These are phyloP conservation scores for Thunnus maccoyii DNA, from an alignment of 2,113 vertebrate genomes.

Conservation along the genomic window DNA sequence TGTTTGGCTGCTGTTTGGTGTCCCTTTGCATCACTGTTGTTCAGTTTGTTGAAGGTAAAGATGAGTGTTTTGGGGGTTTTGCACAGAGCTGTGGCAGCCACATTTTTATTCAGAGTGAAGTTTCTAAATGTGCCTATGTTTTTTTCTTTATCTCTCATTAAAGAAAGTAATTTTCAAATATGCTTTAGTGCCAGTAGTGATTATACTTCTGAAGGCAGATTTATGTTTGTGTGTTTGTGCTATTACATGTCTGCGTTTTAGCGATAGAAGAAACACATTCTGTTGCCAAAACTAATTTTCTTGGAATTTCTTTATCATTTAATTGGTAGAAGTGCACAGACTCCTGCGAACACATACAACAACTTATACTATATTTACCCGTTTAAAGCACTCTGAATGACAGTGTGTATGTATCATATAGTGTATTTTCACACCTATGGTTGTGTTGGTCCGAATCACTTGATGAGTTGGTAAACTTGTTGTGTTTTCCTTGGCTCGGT, in stretches of 20 bases:
- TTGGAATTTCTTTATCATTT: conserved; percentile 37
- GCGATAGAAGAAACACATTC: conserved; percentile 10
- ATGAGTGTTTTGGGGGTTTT: background rate
- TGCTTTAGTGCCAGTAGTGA: background rate
- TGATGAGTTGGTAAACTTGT: too few species aligned
- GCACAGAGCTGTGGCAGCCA: background rate
- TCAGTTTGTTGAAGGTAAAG: background rate
- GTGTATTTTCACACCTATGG: background rate
- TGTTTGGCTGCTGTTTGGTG: background rate
- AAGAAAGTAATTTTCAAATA: background rate
- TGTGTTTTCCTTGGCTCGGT: too few species aligned
- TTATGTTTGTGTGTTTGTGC: conserved; percentile 9
- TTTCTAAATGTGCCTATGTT: background rate
- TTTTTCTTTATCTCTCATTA: conserved; percentile 17
- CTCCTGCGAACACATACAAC: background rate
- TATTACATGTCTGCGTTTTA: conserved; percentile 11
- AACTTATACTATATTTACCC: background rate
- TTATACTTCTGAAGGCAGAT: conserved; percentile 9
- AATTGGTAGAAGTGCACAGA: conserved; percentile 14
- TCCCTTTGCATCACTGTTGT: background rate
- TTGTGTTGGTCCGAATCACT: too few species aligned
- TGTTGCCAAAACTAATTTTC: conserved; percentile 21
- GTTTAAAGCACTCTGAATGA: background rate
- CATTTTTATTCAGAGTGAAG: background rate
- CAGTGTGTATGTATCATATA: background rate